Base-by-base conservation (phyloP, 2,113 vertebrate species). In the Atractosteus spatula region DNA sequence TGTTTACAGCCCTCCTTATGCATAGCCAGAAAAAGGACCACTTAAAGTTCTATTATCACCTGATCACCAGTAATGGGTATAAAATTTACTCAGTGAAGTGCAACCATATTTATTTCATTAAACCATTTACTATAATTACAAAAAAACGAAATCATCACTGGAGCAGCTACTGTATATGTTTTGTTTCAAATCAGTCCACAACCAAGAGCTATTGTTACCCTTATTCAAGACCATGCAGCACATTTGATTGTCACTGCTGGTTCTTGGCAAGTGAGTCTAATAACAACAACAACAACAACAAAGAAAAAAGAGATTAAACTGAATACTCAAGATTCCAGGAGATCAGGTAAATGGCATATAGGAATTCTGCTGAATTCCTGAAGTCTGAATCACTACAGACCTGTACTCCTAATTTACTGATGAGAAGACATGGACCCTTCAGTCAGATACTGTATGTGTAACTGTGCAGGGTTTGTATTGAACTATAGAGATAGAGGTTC, bases 101-200 rank as follows among this genome's bases (percentile, higher is more conserved):
- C 79, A 70, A 81, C 77, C 75, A 83, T 84, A 82, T 83, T 83
- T 82, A 71, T 70, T 77, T 86, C 85, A 88, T 85, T 77, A 82
- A 68, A 77, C 57, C 71, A 79, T 80, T 81, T 71, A 59, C 67
- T 73, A 78, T 83, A 87, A 86, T 84, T 83, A 77, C 75, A 84
- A 74, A 84, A 82, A 89, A 85, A 86, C 83, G 79, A 82, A 83
- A 82, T 80, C 70, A 77, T 86, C 86, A 81, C 70, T 47, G 62
- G 76, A 83, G 85, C 77, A 81, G 89, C 87, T 76, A 57, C 69
- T 75, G 76, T 29, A 29, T 29, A 71, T 76, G 76, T 79, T 72
- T 87, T 84, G 86, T 81, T 76, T 83, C 74, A 62, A 70, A 63
- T 84, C 78, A 81, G 82, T 86, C 87, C 87, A 76, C 75, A 71